Evolutionary conservation across 2,797 vertebrate genomes (phyloP).

Genomic region (Cuculus canorus): DNA sequence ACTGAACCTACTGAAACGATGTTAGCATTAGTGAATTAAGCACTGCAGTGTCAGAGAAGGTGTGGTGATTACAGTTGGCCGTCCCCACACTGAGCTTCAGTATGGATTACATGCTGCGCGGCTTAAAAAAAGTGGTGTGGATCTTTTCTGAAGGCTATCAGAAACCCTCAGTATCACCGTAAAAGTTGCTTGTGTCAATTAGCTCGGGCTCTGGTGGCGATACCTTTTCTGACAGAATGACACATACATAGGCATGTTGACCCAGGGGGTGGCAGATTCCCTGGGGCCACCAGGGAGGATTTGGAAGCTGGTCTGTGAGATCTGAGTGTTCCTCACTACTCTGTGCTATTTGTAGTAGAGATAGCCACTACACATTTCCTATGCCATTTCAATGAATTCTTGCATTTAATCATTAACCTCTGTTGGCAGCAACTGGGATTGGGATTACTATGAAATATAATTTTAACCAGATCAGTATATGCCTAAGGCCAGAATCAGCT

Average conservation of each 20-base stretch:
- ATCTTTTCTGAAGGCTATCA: neutral
- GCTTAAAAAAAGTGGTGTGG: neutral
- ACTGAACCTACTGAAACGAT: neutral
- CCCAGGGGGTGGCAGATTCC: neutral
- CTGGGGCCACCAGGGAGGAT: neutral
- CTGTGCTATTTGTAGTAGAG: neutral
- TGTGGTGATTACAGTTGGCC: neutral
- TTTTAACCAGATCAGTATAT: neutral
- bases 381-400: neutral
- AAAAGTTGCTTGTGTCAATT: neutral
- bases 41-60: neutral
- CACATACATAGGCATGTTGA: rapidly evolving
- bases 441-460: neutral
- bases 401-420: neutral
- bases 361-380: neutral
- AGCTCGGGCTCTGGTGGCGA: neutral
- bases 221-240: neutral
- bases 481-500: neutral
- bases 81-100: neutral
- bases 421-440: neutral
- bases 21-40: neutral
- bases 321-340: neutral
- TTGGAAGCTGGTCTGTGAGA: neutral
- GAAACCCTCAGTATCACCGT: neutral
- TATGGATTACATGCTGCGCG: too few relatives aligned